Evolutionary conservation across 92 coral and sea anemone species (phyloP).

Genomic region (Bergia sp.): DNA sequence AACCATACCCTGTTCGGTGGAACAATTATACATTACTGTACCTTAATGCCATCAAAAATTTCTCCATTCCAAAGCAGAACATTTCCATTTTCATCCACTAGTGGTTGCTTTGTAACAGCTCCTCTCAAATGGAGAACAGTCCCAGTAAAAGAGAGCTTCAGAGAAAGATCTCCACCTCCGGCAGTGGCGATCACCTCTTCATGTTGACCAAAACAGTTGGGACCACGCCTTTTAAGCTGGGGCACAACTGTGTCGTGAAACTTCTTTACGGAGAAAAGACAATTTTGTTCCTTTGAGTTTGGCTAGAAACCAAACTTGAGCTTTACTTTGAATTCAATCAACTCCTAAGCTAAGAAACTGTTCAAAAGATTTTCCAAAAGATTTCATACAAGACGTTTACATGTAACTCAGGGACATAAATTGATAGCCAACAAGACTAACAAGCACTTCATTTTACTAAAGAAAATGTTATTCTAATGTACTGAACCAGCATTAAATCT

Average conservation of each 20-base stretch:
- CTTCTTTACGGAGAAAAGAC: slow-evolving; percentile 34
- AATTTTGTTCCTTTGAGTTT: background rate
- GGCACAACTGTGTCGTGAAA: slow-evolving; percentile 59
- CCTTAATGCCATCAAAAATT: slow-evolving; percentile 90
- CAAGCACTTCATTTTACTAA: too few species aligned
- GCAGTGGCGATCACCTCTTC: slow-evolving; percentile 21
- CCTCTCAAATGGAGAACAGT: slow-evolving; percentile 93
- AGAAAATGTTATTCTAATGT: too few species aligned
- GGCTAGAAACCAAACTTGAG: background rate
- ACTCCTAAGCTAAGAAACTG: too few species aligned
- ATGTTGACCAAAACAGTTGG: slow-evolving; percentile 59
- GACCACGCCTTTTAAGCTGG: slow-evolving; percentile 84
- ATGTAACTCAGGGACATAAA: too few species aligned
- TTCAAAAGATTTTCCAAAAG: too few species aligned
- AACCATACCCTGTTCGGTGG: too few species aligned
- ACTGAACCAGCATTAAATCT: too few species aligned
- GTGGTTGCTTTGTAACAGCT: slow-evolving; percentile 79
- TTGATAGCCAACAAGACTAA: too few species aligned
- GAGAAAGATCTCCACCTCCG: slow-evolving; percentile 14
- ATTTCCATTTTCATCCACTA: slow-evolving; percentile 72
- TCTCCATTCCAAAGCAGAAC: slow-evolving; percentile 96
- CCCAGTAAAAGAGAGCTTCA: slow-evolving; percentile 55
- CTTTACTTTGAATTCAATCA: background rate
- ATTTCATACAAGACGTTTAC: too few species aligned
- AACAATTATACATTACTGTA: background rate